These are phyloP conservation scores for Agrochola litura DNA, from an alignment of 2,888 invertebrate species.

Conservation along the genomic window DNA sequence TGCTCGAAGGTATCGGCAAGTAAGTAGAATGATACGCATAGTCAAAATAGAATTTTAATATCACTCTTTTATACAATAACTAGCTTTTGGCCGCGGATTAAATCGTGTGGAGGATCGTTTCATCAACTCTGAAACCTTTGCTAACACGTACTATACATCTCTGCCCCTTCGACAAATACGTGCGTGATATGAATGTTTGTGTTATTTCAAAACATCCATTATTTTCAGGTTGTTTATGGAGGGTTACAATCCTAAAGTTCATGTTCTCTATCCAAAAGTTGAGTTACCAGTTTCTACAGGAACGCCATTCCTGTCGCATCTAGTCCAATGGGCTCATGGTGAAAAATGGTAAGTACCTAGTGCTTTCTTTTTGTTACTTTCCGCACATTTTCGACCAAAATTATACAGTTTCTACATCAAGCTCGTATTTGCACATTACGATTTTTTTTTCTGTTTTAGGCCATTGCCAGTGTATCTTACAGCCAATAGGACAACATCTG, in stretches of 20 bases:
- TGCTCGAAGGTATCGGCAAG: conserved; percentile 90
- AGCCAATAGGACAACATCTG: conserved; percentile 25
- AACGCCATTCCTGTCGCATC: conserved; percentile 95
- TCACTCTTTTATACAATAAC: background rate
- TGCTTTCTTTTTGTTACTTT: background rate
- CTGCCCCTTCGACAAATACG: background rate
- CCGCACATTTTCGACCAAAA: background rate
- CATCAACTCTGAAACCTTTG: background rate
- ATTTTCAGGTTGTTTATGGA: conserved; percentile 92
- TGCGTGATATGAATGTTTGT: background rate
- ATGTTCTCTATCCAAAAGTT: conserved; percentile 93
- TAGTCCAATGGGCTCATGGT: conserved; percentile 95
- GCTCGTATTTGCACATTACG: background rate
- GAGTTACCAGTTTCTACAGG: conserved; percentile 95
- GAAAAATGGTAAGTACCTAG: conserved; percentile 89
- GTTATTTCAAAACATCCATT: conserved; percentile 70
- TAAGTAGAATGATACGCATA: conserved; percentile 57
- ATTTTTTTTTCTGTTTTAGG: conserved; percentile 46
- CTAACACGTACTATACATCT: background rate
- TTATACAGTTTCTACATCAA: background rate
- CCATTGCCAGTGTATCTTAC: conserved; percentile 24
- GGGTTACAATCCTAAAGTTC: conserved; percentile 93
- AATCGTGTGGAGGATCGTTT: background rate
- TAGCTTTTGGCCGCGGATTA: background rate
- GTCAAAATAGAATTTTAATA: background rate